Conservation (phyloP, 2,113 vertebrate species). For the Archilochus colubris region DNA sequence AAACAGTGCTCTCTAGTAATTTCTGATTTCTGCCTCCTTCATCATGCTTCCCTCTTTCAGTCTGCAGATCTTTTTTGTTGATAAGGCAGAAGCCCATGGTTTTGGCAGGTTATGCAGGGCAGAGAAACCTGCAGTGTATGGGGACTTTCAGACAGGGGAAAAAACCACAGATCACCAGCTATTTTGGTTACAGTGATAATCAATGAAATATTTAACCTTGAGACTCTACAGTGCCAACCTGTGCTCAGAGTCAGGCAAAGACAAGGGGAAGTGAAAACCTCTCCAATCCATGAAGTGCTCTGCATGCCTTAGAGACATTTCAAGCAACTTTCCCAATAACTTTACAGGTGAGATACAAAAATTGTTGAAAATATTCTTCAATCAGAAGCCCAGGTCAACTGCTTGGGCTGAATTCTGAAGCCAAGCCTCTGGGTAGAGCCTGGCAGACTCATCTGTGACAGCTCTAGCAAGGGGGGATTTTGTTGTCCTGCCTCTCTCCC, state of each 20-base stretch:
- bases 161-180: neutral
- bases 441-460: accelerated
- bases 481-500: neutral
- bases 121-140: conserved; percentile 9
- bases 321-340: neutral
- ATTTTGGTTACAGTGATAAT: conserved; percentile 20
- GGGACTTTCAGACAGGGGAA: neutral
- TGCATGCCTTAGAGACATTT: neutral
- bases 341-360: neutral
- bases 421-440: neutral
- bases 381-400: neutral
- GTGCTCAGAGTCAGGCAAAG: neutral
- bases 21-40: conserved; percentile 4
- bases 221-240: neutral
- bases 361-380: neutral
- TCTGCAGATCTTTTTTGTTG: conserved; percentile 51
- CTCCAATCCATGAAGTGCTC: neutral
- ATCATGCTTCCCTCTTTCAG: neutral
- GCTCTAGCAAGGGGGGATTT: neutral
- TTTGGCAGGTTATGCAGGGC: conserved; percentile 24
- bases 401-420: neutral
- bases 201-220: conserved; percentile 52
- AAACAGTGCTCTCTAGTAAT: neutral
- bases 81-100: conserved; percentile 3
- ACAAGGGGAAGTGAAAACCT: neutral